Conservation (phyloP, 2,113 vertebrate species). For the Solenodon paradoxus region DNA sequence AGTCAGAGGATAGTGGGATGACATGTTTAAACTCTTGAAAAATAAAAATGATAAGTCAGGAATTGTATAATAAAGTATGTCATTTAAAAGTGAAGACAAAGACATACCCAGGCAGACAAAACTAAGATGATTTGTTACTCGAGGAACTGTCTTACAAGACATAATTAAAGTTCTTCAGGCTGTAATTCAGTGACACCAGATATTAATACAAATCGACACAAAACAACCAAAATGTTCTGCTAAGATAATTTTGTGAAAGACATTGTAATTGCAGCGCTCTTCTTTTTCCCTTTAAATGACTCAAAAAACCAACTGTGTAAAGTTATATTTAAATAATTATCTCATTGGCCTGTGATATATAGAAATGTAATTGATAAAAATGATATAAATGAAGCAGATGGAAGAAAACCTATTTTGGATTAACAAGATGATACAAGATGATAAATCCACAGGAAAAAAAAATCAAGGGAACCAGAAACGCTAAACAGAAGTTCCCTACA, state of each 20-base stretch:
- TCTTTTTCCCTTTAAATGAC: not conserved
- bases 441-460: not conserved
- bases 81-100: not conserved
- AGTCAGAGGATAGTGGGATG: not conserved
- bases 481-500: not conserved
- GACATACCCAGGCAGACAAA: not conserved
- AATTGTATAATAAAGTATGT: not conserved
- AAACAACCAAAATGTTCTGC: not conserved
- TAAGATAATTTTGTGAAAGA: not conserved
- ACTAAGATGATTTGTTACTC: not conserved
- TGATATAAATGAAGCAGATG: not conserved
- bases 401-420: not conserved
- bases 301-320: constrained; percentile 25
- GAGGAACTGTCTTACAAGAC: not conserved
- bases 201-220: not conserved
- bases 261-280: not conserved
- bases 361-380: not conserved
- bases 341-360: not conserved
- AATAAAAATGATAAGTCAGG: not conserved
- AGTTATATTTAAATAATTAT: not conserved
- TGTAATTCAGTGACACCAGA: not conserved
- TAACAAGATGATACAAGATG: not conserved
- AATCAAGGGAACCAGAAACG: not conserved
- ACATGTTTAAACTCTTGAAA: not conserved
- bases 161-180: not conserved